Conservation (phyloP, 2,797 vertebrate genomes). For the Melopsittacus undulatus region DNA sequence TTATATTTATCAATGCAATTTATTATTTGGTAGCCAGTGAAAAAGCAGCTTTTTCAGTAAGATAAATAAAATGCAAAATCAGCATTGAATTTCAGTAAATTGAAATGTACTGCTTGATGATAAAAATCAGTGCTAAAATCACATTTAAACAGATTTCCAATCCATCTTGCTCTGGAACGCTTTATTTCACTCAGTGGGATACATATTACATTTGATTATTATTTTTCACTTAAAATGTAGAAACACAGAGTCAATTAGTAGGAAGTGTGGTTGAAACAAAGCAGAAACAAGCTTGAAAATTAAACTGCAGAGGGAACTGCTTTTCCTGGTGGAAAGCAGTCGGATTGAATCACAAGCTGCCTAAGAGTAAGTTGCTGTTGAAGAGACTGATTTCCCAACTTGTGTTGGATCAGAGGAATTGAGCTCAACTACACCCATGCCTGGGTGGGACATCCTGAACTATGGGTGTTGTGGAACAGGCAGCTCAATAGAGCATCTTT, state of each 20-base stretch:
- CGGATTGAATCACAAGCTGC: neutral
- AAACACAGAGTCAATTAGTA: rapidly evolving
- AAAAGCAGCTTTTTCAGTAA: neutral
- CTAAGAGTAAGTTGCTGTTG: neutral
- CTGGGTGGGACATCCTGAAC: neutral
- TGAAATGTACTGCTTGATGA: neutral
- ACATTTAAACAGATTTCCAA: neutral
- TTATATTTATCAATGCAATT: neutral
- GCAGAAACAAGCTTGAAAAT: neutral
- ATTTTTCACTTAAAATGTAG: neutral
- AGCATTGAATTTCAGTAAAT: neutral
- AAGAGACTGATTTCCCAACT: neutral
- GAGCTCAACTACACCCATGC: rapidly evolving
- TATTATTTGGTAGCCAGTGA: neutral
- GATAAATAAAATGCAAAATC: neutral
- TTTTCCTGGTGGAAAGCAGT: neutral
- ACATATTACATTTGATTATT: neutral
- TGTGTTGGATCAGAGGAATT: rapidly evolving
- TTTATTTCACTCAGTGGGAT: neutral
- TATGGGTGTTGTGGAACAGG: rapidly evolving
- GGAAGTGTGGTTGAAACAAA: neutral
- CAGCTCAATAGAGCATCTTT: neutral
- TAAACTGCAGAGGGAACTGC: neutral
- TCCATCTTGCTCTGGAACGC: neutral
- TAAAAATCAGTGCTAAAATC: neutral